Conservation (phyloP, 37 sponge, comb jelly and placozoan genomes). For the Aplysina aerophoba region DNA sequence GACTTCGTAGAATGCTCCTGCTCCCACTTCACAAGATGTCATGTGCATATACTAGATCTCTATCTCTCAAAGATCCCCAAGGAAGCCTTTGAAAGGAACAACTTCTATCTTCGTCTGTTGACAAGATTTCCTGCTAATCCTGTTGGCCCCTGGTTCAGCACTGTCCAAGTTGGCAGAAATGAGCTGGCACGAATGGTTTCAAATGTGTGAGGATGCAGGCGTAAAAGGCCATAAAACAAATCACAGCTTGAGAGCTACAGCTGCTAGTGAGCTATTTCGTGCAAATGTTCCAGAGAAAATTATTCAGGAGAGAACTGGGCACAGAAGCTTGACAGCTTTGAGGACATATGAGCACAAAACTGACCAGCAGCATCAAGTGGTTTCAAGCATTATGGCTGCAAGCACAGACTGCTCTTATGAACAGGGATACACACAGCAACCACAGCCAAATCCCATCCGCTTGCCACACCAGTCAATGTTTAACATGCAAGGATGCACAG, state of each 20-base stretch:
- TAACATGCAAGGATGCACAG: too few species aligned
- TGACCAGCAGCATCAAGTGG: not conserved
- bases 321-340: not conserved
- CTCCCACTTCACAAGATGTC: too few species aligned
- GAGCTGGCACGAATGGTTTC: not conserved
- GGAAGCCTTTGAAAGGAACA: not conserved
- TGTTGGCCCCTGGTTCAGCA: not conserved
- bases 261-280: slow-evolving; percentile 2
- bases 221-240: not conserved
- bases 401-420: too few species aligned
- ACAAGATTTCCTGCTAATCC: not conserved
- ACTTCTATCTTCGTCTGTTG: not conserved
- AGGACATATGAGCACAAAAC: not conserved
- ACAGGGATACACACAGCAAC: too few species aligned
- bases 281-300: slow-evolving; percentile 2
- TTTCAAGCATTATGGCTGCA: too few species aligned
- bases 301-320: slow-evolving; percentile 9
- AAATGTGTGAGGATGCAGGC: slow-evolving; percentile 14
- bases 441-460: too few species aligned
- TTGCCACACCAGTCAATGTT: too few species aligned
- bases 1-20: too few species aligned
- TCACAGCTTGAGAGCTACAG: not conserved
- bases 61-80: slow-evolving; percentile 13
- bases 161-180: not conserved
- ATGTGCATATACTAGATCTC: slow-evolving; percentile 6